These are phyloP conservation scores for Puntigrus tetrazona DNA, from an alignment of 2,113 vertebrate species.

Conservation along the genomic window DNA sequence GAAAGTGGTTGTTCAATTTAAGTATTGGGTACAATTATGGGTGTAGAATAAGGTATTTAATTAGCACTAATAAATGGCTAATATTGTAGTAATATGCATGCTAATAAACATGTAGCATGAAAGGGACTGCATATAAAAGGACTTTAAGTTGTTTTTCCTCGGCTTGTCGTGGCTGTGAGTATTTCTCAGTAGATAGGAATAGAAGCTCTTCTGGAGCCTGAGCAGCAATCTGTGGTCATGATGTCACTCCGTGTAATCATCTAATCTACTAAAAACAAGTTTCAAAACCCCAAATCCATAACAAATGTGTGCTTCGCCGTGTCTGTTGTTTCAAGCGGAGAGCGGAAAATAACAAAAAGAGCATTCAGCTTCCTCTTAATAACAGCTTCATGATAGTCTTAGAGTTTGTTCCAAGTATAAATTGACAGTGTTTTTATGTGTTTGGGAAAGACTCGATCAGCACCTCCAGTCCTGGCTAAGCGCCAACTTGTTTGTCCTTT, in stretches of 20 bases:
- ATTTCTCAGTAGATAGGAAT: no score
- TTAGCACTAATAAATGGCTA: no score
- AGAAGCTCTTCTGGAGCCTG: background rate
- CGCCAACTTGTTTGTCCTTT: background rate
- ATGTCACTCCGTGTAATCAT: background rate
- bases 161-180: no score
- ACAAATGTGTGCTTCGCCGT: background rate
- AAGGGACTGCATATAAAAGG: no score
- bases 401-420: background rate
- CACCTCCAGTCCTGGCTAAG: background rate
- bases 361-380: conserved; percentile 8
- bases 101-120: no score
- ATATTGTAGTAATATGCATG: no score
- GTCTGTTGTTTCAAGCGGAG: background rate
- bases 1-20: no score
- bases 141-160: no score
- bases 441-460: background rate
- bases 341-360: background rate
- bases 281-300: background rate
- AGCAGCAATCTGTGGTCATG: background rate
- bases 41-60: no score
- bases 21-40: no score
- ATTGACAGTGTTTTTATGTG: background rate
- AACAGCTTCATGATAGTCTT: background rate
- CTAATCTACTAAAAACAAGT: background rate